Evolutionary conservation across 64 coral and sea anemone genomes (phyloP).

Genomic region (Montipora cactus): DNA sequence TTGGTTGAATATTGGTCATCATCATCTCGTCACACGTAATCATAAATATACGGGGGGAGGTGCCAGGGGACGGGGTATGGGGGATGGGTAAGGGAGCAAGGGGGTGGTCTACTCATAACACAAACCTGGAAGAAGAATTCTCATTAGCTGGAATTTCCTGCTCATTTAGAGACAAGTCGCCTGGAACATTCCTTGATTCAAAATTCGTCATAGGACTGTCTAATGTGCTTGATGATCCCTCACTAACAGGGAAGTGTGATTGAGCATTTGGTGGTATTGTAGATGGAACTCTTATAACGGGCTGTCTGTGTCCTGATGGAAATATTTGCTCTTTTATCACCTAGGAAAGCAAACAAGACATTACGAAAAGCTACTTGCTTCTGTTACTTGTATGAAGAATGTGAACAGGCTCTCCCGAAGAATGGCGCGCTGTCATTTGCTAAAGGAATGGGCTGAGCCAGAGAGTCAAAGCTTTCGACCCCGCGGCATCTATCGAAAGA

Average conservation of each 20-base stretch:
- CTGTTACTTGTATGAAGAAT: background rate
- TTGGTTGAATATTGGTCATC: too few species aligned
- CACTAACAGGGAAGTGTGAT: background rate
- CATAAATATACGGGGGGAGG: too few species aligned
- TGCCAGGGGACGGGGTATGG: background rate
- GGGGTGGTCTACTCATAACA: background rate
- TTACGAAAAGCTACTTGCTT: background rate
- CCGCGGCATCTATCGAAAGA: too few species aligned
- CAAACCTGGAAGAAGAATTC: background rate
- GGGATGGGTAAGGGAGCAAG: background rate
- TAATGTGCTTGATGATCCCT: background rate
- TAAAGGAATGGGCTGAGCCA: too few species aligned
- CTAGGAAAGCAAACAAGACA: background rate
- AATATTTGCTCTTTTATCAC: slow-evolving; percentile 6
- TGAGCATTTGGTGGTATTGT: background rate
- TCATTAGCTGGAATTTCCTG: background rate
- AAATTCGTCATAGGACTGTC: background rate
- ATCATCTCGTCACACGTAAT: too few species aligned
- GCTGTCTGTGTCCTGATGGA: background rate
- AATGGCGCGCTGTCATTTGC: too few species aligned
- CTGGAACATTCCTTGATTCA: background rate
- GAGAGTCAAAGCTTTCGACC: too few species aligned
- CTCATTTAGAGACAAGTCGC: background rate
- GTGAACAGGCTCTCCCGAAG: too few species aligned
- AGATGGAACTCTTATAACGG: background rate